Conservation (phyloP, 2,113 vertebrate species). For the Mobula birostris region DNA sequence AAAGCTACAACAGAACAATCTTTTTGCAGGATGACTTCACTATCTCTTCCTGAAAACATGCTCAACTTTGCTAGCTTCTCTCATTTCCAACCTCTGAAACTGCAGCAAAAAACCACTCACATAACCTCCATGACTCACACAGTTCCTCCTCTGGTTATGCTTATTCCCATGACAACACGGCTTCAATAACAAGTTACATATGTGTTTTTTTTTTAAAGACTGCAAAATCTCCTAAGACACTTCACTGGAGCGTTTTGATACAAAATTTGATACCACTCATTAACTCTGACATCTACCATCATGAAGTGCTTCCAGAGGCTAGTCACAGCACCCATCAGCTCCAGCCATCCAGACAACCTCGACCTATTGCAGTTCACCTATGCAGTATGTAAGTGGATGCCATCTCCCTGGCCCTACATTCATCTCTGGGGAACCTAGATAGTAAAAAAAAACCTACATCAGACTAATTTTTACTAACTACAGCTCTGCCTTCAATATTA, state of each 20-base stretch:
- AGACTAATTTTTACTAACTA: too few species aligned
- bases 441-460: too few species aligned
- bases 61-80: not conserved
- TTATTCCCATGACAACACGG: not conserved
- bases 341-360: too few species aligned
- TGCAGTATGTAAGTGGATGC: too few species aligned
- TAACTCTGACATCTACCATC: too few species aligned
- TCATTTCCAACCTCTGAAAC: not conserved
- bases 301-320: too few species aligned
- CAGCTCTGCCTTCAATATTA: too few species aligned
- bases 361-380: too few species aligned
- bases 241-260: not conserved
- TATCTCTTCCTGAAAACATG: not conserved
- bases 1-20: too few species aligned
- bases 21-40: not conserved
- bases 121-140: not conserved
- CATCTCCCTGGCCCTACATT: too few species aligned
- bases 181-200: not conserved
- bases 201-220: not conserved
- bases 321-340: too few species aligned
- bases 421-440: too few species aligned
- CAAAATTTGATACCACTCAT: not conserved
- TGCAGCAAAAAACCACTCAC: not conserved
- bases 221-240: not conserved
- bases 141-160: not conserved